Evolutionary conservation across 2,113 vertebrate species (phyloP).

Genomic region (Mormoops blainvillei): DNA sequence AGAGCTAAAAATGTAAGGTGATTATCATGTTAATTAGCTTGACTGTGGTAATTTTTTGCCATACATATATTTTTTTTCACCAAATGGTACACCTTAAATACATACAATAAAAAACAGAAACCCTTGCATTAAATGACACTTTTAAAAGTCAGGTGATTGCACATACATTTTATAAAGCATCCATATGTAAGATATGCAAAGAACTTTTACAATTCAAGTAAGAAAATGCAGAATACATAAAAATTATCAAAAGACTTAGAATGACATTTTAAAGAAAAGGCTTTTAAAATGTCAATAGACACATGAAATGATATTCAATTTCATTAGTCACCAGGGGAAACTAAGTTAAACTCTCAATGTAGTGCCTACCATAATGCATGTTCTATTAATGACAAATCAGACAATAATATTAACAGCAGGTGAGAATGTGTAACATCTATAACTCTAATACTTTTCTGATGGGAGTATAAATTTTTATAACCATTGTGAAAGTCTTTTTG

Average conservation of each 20-base stretch:
- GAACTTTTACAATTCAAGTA: not conserved
- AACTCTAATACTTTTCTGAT: not conserved
- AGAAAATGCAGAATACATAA: not conserved
- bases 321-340: not conserved
- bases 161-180: not conserved
- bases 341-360: not conserved
- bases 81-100: not conserved
- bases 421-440: not conserved
- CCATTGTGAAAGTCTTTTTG: not conserved
- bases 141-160: not conserved
- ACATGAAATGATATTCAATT: not conserved
- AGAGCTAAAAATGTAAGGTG: not conserved
- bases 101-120: not conserved
- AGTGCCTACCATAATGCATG: not conserved
- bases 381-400: not conserved
- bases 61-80: not conserved
- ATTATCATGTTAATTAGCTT: not conserved
- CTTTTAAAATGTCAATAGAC: not conserved
- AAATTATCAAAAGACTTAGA: not conserved
- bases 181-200: not conserved
- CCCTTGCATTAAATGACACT: not conserved
- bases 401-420: not conserved
- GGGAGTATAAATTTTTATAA: not conserved
- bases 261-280: not conserved
- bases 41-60: not conserved